phyloP scores from a whole-genome alignment of 2,888 invertebrate genomes.

The Tetropium fuscum region DNA sequence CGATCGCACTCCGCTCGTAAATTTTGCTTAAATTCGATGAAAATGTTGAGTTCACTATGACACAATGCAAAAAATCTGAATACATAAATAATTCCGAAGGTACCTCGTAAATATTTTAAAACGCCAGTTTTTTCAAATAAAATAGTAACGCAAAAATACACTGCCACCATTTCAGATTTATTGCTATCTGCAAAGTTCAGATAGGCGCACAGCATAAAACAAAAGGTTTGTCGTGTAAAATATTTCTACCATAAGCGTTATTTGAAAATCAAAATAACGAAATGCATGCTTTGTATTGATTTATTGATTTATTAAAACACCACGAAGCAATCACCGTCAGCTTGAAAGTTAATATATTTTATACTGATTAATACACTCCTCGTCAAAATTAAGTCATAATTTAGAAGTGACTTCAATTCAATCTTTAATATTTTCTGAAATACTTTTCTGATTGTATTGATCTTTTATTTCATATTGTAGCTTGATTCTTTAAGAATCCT shows the following conservation, averaged over 20 bases:
- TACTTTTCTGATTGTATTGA: no score
- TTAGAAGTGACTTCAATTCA: no score
- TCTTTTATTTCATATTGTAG: no score
- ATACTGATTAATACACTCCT: no score
- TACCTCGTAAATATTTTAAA: slow-evolving; percentile 17
- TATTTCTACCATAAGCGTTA: not conserved
- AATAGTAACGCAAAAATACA: not conserved
- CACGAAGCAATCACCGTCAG: no score
- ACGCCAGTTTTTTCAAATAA: slow-evolving; percentile 8
- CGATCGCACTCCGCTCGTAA: slow-evolving; percentile 18
- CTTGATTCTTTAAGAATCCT: no score
- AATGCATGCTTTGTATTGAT: no score
- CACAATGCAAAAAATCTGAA: slow-evolving; percentile 6
- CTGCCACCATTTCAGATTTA: slow-evolving; percentile 4
- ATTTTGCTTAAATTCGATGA: slow-evolving; percentile 19
- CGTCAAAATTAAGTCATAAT: no score
- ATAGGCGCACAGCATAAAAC: slow-evolving; percentile 4
- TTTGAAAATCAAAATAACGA: no score
- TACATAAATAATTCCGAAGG: slow-evolving; percentile 14
- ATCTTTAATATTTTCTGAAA: no score
- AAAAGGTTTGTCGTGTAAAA: not conserved
- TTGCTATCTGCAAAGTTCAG: not conserved
- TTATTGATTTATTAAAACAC: no score
- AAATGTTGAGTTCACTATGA: slow-evolving; percentile 9
- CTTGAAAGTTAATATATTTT: no score